Percentiles rank a stretch among this genome's conserved stretches.
phyloP scores from a whole-genome alignment of 2,797 vertebrate genomes.

The Peromyscus aztecus region DNA sequence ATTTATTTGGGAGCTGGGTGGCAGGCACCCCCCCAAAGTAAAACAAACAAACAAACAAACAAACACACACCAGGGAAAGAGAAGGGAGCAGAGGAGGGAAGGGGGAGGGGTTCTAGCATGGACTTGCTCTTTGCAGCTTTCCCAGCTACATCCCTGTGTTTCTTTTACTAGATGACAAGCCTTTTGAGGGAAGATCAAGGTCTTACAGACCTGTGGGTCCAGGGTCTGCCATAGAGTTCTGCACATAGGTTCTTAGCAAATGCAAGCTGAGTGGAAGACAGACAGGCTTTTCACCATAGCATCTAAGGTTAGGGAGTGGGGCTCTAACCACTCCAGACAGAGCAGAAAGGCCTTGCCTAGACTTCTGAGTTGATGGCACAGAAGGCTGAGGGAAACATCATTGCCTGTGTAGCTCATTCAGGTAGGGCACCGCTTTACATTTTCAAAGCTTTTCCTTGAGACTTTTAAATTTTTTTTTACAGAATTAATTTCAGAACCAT shows the following conservation, averaged over 20 bases:
- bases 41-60: too few species aligned
- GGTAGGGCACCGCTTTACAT: neutral
- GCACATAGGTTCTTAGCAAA: neutral
- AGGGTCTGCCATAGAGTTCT: neutral
- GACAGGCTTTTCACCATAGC: accelerated
- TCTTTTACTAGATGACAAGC: neutral
- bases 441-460: neutral
- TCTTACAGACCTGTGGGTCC: neutral
- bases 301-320: neutral
- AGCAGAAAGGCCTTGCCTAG: neutral
- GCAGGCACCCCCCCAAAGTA: too few species aligned
- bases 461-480: neutral
- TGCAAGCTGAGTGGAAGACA: neutral
- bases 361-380: neutral
- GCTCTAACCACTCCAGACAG: too few species aligned
- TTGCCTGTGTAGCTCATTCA: too few species aligned
- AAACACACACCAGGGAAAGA: neutral
- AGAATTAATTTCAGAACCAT: neutral
- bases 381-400: neutral
- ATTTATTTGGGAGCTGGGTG: too few species aligned
- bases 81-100: neutral
- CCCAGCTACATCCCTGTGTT: neutral
- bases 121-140: neutral
- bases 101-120: neutral
- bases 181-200: neutral